Evolutionary conservation across 2,113 vertebrate genomes (phyloP).

Genomic region (Strix uralensis): DNA sequence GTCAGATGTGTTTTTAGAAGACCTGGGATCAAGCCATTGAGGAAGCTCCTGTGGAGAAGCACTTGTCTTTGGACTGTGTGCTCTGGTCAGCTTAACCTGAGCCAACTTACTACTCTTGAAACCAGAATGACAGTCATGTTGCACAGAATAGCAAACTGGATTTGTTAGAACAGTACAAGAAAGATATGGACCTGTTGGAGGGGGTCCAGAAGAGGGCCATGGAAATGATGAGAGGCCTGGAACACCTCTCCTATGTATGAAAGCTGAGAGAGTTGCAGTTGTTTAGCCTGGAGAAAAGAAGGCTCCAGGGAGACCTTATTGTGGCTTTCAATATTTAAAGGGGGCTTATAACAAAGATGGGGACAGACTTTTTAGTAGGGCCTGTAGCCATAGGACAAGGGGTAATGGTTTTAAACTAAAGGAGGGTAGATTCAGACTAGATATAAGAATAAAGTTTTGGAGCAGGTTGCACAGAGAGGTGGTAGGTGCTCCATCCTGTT

Average conservation of each 20-base stretch:
- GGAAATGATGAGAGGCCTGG: not conserved
- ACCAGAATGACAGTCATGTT: not conserved
- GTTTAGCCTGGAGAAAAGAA: not conserved
- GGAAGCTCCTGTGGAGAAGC: not conserved
- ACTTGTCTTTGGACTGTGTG: not conserved
- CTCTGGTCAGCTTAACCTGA: not conserved
- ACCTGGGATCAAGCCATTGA: not conserved
- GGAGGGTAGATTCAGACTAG: not conserved
- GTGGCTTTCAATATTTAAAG: not conserved
- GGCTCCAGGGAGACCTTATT: not conserved
- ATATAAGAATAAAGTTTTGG: not conserved
- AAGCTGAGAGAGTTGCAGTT: not conserved
- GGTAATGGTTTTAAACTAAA: not conserved
- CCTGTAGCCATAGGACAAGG: not conserved
- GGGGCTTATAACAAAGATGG: not conserved
- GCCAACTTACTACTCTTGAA: not conserved
- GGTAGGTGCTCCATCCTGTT: not conserved
- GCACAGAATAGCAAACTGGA: not conserved
- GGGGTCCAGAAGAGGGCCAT: not conserved
- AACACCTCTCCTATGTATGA: not conserved
- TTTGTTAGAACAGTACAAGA: not conserved
- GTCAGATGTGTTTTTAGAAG: not conserved
- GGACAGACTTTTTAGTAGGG: not conserved
- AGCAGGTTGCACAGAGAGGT: not conserved
- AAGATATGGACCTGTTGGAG: not conserved